Conservation (phyloP, 2,797 vertebrate species). For the Hapalemur alaotrensis region DNA sequence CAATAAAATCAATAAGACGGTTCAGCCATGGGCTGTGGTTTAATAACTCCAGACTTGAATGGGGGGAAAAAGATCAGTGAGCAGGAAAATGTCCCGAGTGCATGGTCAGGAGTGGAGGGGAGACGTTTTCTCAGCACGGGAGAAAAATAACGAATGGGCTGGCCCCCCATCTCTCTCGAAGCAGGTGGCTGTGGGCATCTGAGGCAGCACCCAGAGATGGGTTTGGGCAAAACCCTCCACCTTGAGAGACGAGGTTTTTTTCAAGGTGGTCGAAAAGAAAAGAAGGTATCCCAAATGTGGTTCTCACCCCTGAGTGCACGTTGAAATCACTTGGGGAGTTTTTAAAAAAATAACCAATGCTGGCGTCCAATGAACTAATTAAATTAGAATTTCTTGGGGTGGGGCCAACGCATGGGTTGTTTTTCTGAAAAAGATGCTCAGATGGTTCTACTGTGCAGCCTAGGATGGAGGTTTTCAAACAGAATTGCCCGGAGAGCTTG, state of each 20-base stretch:
- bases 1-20: constrained; percentile 75
- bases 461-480: background rate
- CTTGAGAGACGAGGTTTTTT: background rate
- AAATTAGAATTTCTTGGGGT: background rate
- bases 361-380: background rate
- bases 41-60: constrained; percentile 73
- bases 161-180: background rate
- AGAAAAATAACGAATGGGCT: background rate
- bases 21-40: constrained; percentile 68
- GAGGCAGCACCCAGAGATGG: too few species aligned
- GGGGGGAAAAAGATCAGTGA: constrained; percentile 32
- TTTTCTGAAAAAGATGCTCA: background rate
- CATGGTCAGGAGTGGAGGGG: background rate
- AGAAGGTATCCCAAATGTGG: background rate
- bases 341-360: background rate
- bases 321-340: background rate
- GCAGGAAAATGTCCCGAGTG: constrained; percentile 57
- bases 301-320: background rate
- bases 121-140: background rate
- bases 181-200: background rate
- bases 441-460: background rate
- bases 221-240: background rate
- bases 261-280: background rate
- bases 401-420: background rate
- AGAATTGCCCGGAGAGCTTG: background rate